Evolutionary conservation across 2,888 invertebrate genomes (phyloP), one percentile per base, ranked within the genome.

Genomic region (Macrophya alboannulata): DNA sequence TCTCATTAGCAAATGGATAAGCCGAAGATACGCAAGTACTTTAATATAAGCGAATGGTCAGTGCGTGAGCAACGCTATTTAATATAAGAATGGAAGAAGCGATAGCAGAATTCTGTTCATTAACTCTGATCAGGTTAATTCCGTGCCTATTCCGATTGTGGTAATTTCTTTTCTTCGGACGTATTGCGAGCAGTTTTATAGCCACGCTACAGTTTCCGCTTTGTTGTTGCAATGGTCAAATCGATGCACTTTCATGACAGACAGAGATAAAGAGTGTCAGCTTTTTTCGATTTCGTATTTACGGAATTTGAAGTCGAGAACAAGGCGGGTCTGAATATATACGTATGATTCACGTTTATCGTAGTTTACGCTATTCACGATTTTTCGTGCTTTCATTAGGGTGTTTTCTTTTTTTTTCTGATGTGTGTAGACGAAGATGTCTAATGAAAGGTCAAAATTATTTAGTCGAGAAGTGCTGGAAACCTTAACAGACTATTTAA

Each of bases 1-100:
- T 81, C 17, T 81, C 40, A 81, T 81, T 81, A 40, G 81, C 81
- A 59, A 81, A 59, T 81, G 81, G 81, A 81, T 81, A 77, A 40
- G 43, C 45, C 17, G 59, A 10, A 43, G 40, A 62, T 43, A 43
- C 40, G 40, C 59, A 62, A 40, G 43, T 62, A 17, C 2, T 59
- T 77, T 12, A 15, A 51, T 62, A 25, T 6, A 21, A 62, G 43
- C 12, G 43, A 77, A 51, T 77, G 37, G 55, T 77, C 77, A 55
- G 37, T 37, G 77, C 77, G 77, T 77, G 77, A 77, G 51, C 55
- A 37, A 77, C 77, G 77, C 31, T 51, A 77, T 55, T 55, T n/a
- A 8, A 55, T 55, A 45, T 74, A 43, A 25, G 43, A 74, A 74
- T 74, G 40, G 71, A n/a, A 31, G 40, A 31, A 71, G 71, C 15